A percentile compares a stretch with the other conserved stretches of the same genome.
Conservation (phyloP, 1,140 invertebrate genomes). For the Drosophila athabasca region DNA sequence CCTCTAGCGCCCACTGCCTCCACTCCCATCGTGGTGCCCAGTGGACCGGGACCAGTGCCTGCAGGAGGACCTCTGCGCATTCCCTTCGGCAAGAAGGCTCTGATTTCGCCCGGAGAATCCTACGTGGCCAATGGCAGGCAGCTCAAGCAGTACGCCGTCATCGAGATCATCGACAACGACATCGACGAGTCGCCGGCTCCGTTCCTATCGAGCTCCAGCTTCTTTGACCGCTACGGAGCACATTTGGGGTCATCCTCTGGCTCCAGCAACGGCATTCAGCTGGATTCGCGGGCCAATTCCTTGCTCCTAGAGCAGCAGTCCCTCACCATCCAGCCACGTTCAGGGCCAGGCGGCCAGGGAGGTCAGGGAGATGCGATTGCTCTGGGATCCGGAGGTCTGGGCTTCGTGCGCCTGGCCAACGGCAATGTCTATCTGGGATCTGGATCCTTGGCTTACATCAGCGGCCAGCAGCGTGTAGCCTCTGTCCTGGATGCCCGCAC, state of each 20-base stretch:
- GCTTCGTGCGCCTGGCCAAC: conserved; percentile 74
- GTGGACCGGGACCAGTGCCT: conserved; percentile 9
- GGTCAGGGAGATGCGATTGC: conserved; percentile 64
- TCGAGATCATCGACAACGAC: conserved; percentile 81
- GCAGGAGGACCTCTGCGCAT: conserved; percentile 58
- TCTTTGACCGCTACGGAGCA: conserved; percentile 65
- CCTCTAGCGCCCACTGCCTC: conserved; percentile 12
- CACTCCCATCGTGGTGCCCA: conserved; percentile 40
- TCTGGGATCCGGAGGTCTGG: conserved; percentile 77
- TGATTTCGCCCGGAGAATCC: conserved; percentile 62
- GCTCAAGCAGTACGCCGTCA: conserved; percentile 79
- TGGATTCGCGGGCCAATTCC: conserved; percentile 62
- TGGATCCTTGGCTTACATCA: conserved; percentile 80
- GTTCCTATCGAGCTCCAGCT: conserved; percentile 55
- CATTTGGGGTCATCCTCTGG: conserved; percentile 36
- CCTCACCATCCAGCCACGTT: conserved; percentile 46
- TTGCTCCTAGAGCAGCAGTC: conserved; percentile 67
- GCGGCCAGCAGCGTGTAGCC: conserved; percentile 64
- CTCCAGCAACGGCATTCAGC: conserved; percentile 43
- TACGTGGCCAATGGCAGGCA: conserved; percentile 75
- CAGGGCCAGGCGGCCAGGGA: conserved; percentile 8
- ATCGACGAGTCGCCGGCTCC: conserved; percentile 63
- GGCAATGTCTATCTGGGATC: conserved; percentile 79
- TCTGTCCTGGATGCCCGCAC: conserved; percentile 70
- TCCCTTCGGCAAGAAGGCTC: conserved; percentile 66